A percentile compares a stretch with the other conserved stretches of the same genome.
These are phyloP conservation scores for Picathartes gymnocephalus DNA, from an alignment of 2,113 vertebrate genomes.

Conservation along the genomic window DNA sequence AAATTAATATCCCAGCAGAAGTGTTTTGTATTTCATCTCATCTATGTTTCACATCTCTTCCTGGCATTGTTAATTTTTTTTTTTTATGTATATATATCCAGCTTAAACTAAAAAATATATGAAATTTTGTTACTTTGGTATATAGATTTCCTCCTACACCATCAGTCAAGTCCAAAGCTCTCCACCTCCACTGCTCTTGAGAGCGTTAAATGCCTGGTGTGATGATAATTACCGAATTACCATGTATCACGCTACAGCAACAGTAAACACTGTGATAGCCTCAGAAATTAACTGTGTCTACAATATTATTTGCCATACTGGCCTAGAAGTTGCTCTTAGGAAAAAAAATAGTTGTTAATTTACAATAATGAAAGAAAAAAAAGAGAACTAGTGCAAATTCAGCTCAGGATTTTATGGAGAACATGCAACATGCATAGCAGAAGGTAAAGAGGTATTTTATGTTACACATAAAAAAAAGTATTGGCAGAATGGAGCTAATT, in stretches of 20 bases:
- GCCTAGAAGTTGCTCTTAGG: not conserved
- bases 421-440: not conserved
- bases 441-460: not conserved
- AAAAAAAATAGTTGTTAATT: not conserved
- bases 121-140: not conserved
- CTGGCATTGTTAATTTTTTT: not conserved
- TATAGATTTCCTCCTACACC: not conserved
- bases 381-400: not conserved
- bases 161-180: not conserved
- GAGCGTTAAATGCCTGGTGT: not conserved
- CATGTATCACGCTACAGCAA: not conserved
- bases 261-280: not conserved
- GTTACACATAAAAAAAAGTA: not conserved
- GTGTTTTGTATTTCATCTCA: not conserved
- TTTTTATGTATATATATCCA: not conserved
- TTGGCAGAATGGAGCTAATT: not conserved
- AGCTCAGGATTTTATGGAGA: not conserved
- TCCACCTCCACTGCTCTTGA: not conserved
- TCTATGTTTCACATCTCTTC: not conserved
- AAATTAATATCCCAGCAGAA: not conserved
- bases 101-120: not conserved
- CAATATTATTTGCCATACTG: not conserved
- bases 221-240: not conserved
- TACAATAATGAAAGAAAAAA: not conserved
- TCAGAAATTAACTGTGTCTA: not conserved